Evolutionary conservation across 2,113 vertebrate genomes (phyloP).

Genomic region (Pangasianodon hypophthalmus): DNA sequence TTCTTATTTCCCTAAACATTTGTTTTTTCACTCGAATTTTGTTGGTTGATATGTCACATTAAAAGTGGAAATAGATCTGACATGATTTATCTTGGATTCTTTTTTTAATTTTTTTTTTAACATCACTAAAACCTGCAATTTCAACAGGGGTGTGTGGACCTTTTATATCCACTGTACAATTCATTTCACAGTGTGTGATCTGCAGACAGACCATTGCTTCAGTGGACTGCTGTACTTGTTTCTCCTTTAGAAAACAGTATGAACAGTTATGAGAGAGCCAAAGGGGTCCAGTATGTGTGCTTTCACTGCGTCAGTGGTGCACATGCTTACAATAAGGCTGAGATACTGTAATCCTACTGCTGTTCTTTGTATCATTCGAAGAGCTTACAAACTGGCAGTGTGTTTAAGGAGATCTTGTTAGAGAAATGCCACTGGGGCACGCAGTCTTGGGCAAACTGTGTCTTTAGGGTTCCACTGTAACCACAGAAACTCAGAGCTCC

Average conservation of each 20-base stretch:
- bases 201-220: not conserved
- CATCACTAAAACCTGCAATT: not conserved
- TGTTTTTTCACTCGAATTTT: not conserved
- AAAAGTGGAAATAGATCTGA: not conserved
- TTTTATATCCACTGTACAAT: not conserved
- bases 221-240: not conserved
- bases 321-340: slow-evolving; percentile 13
- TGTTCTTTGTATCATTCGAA: slow-evolving; percentile 13
- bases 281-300: slow-evolving; percentile 4
- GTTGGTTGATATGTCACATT: not conserved
- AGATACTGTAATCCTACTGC: slow-evolving; percentile 9
- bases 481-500: slow-evolving; percentile 37
- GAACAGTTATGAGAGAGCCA: not conserved
- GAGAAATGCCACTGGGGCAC: slow-evolving; percentile 31
- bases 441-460: slow-evolving; percentile 41
- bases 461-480: slow-evolving; percentile 45
- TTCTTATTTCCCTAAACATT: not conserved
- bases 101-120: not conserved
- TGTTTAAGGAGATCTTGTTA: slow-evolving; percentile 22
- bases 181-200: not conserved
- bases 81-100: not conserved
- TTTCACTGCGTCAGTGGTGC: not conserved
- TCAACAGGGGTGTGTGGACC: not conserved
- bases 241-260: not conserved
- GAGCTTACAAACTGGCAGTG: slow-evolving; percentile 13